Evolutionary conservation across 2,113 vertebrate genomes (phyloP), one percentile per base, ranked within the genome.

Genomic region (Corydoras maculifer): DNA sequence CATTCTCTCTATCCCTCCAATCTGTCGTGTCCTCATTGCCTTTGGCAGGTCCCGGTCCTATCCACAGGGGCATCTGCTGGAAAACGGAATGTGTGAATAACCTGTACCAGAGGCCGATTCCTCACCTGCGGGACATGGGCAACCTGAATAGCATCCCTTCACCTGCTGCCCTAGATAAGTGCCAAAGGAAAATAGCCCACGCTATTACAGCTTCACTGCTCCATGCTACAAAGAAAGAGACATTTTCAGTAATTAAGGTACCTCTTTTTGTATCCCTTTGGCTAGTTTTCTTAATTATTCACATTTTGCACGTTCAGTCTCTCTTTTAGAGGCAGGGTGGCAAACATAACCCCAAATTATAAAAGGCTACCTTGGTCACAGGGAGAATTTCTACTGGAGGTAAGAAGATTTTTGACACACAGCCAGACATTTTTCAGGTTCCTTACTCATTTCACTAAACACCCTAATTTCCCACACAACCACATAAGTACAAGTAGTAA

Each of bases 241-340:
- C 12, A 63, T 50, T 75, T 78, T 78, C 58, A 74, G 76, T 76
- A 80, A 80, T 80, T 80, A 77, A 77, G 50, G 66, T 53, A 66
- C 80, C 66, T 58, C 69, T 72, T 67, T 67, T 69, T 69, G 62
- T 68, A 65, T 67, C 57, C 75, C 71, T 71, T 70, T 54, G 68
- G 74, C 77, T 72, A 76, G 72, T 79, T 76, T 71, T 74, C 70
- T 64, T 79, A 58, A 80, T 77, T 74, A 78, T 77, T 71, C 72
- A 71, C 58, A 29, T 62, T 64, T 49, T 43, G 50, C 43, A 10
- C 48, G 25, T 18, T 14, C 4, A 10, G 14, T 48, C 9, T 12
- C 10, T 70, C 25, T 61, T 63, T 71, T 15, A 55, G 48, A 58
- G 11, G 9, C 9, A 62, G 8, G 51, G 66, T 54, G 51, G 51